Conservation (phyloP, 2,888 invertebrate genomes). For the Mylabris sibirica region DNA sequence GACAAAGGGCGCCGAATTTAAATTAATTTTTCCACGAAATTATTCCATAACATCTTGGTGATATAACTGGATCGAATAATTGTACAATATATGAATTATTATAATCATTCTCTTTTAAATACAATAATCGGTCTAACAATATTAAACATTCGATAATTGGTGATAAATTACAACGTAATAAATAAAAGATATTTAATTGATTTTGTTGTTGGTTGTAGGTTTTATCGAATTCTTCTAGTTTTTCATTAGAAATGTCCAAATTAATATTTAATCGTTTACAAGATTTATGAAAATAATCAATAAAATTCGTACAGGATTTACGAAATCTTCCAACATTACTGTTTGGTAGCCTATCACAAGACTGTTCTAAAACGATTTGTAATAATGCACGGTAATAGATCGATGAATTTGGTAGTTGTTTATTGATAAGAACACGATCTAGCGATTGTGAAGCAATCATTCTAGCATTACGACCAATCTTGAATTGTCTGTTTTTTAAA, state of each 20-base stretch:
- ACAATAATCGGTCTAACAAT: conserved; percentile 81
- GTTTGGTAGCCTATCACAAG: conserved; percentile 58
- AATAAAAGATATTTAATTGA: conserved; percentile 77
- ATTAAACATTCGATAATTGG: conserved; percentile 84
- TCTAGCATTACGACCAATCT: conserved; percentile 77
- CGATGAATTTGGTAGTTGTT: conserved; percentile 69
- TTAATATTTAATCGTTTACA: conserved; percentile 68
- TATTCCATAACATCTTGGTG: conserved; percentile 83
- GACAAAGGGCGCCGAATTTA: too few relatives aligned
- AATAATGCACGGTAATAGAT: conserved; percentile 81
- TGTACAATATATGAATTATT: conserved; percentile 72
- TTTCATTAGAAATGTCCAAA: conserved; percentile 60
- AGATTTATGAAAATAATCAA: conserved; percentile 75
- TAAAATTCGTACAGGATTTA: conserved; percentile 67
- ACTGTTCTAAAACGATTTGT: conserved; percentile 67
- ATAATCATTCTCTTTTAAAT: conserved; percentile 72
- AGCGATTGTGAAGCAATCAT: conserved; percentile 87
- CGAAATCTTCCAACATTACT: conserved; percentile 67
- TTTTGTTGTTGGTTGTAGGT: conserved; percentile 62
- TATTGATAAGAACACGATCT: conserved; percentile 69
- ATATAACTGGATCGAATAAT: conserved; percentile 83
- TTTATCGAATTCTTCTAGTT: conserved; percentile 60
- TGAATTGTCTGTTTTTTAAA: conserved; percentile 63
- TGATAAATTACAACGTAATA: conserved; percentile 78
- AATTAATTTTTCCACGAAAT: conserved; percentile 65